These are phyloP conservation scores for Ophiodon elongatus DNA, from an alignment of 2,113 vertebrate genomes.

Conservation along the genomic window DNA sequence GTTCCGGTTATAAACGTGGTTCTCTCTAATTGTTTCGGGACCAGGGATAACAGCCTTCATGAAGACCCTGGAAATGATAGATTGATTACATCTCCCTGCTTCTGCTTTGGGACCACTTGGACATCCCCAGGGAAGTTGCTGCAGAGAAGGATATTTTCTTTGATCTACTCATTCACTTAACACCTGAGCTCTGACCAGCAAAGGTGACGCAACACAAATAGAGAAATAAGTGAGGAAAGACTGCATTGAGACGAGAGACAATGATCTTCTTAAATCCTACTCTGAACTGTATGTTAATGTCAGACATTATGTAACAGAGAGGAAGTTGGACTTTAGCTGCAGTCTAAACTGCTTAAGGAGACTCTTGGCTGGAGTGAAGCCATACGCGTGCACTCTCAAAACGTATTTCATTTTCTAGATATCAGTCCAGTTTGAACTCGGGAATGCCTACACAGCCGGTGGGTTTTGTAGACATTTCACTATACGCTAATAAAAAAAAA, in stretches of 20 bases:
- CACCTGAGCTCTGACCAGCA: not conserved
- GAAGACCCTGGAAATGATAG: not conserved
- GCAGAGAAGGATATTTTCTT: not conserved
- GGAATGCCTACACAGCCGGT: not conserved
- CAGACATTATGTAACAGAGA: not conserved
- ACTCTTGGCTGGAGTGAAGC: not conserved
- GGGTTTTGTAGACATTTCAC: conserved; percentile 10
- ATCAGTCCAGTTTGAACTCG: not conserved
- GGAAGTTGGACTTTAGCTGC: not conserved
- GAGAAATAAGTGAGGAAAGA: not conserved
- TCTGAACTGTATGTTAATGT: not conserved
- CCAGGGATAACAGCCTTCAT: not conserved
- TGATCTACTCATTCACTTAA: not conserved
- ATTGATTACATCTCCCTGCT: not conserved
- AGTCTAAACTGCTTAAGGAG: not conserved
- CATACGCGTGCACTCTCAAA: not conserved
- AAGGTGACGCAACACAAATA: not conserved
- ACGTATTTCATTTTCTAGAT: not conserved
- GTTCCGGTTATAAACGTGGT: not conserved
- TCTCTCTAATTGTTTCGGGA: not conserved
- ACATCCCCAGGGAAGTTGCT: not conserved
- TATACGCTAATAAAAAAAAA: conserved; percentile 30
- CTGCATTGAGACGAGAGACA: not conserved
- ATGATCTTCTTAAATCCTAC: not conserved
- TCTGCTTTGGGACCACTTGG: too few relatives aligned